phyloP scores from a whole-genome alignment of 2,888 invertebrate species.

The Cylloceria caligata region DNA sequence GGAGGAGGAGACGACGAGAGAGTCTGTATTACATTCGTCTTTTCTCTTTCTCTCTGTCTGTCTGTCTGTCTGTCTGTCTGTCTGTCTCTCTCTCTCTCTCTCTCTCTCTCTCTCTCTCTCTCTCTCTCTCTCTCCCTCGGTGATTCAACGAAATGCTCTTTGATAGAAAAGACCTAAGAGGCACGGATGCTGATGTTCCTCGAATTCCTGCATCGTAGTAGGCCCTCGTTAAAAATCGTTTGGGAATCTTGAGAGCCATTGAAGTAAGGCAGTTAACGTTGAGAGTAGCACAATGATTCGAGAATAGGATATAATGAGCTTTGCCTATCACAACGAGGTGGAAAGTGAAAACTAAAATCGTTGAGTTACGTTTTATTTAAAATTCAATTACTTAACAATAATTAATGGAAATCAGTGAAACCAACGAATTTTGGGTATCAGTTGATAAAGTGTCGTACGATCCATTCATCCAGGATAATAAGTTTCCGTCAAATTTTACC shows the following conservation, averaged over 20 bases:
- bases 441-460: too few relatives aligned
- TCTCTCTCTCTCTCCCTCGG: not conserved
- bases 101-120: not conserved
- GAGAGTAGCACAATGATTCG: not conserved
- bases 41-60: not conserved
- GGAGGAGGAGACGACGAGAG: constrained; percentile 18
- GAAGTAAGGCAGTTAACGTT: constrained; percentile 11
- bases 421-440: too few relatives aligned
- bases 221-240: not conserved
- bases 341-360: not conserved
- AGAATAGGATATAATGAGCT: not conserved
- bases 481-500: too few relatives aligned
- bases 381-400: not conserved
- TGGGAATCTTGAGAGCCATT: constrained; percentile 14
- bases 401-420: not conserved
- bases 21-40: constrained; percentile 33
- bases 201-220: not conserved
- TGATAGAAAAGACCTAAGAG: constrained; percentile 25
- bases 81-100: not conserved
- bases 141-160: constrained; percentile 36
- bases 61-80: too few relatives aligned
- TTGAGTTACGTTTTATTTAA: not conserved
- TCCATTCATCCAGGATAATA: too few relatives aligned
- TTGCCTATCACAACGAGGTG: not conserved
- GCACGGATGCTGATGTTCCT: constrained; percentile 1